Base-by-base conservation (phyloP, 2,888 invertebrate species). In the Ctena decussata region DNA sequence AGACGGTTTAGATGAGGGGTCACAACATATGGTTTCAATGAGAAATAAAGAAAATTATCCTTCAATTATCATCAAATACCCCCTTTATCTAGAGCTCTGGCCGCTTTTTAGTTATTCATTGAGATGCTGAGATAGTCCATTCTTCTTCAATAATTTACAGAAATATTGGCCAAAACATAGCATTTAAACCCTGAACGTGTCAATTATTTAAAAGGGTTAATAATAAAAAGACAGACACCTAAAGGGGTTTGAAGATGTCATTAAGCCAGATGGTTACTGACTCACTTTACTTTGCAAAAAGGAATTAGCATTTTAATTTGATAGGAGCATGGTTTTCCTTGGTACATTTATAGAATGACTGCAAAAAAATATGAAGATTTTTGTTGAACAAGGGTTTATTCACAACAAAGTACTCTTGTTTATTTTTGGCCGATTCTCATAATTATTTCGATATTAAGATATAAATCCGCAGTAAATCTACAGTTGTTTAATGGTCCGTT, bases 381-480 rank as follows among this genome's bases (percentile, higher is more conserved):
- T 27, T 24, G 57, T 57, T 57, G n/a, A 24, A 57, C 57, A 27
- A 57, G 57, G 21, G 27, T 57, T 65, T 65, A 35, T 65, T 65
- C 35, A 65, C 2, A 5, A 35, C 65, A 32, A 65, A 65, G 30
- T 35, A 35, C 8, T 27, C 30, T 65, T 65, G 35, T 65, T 21
- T 73, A 49, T 73, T 72, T 70, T 30, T 49, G 49, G 73, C 73
- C n/a, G 46, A 37, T 57, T 53, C 30, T n/a, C n/a, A 32, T 75
- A 35, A 49, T 75, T 75, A 75, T 49, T 15, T n/a, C n/a, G 44
- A 46, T 75, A 57, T 75, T 37, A 75, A 53, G 53, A 5, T 53
- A 53, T 53, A 53, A n/a, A 53, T 53, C 53, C 21, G 5, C 18
- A n/a, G n/a, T n/a, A n/a, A 73, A 74, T 49, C 53, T 18, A 30